These are phyloP conservation scores for Psittacula derbiana DNA, from an alignment of 2,797 vertebrate genomes.

Conservation along the genomic window DNA sequence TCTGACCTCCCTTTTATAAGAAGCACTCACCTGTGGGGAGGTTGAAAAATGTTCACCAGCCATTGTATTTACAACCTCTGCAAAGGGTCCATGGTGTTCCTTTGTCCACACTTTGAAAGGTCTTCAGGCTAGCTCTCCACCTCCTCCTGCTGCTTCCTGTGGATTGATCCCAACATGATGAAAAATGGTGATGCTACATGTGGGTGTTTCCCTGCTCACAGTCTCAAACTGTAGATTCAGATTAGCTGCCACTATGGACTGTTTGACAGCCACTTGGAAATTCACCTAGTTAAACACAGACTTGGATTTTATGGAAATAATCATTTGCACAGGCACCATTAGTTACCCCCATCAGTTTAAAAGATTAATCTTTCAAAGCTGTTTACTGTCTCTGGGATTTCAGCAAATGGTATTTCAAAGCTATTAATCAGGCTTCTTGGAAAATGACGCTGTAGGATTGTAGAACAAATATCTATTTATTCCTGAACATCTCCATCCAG, in stretches of 20 bases:
- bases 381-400: background rate
- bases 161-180: background rate
- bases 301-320: background rate
- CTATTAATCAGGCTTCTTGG: conserved; percentile 33
- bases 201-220: background rate
- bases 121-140: background rate
- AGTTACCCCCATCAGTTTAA: background rate
- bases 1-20: no score
- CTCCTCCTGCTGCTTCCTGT: background rate
- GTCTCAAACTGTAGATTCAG: background rate
- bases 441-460: background rate
- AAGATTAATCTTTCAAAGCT: conserved; percentile 42
- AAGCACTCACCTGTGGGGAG: background rate
- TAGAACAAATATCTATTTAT: conserved; percentile 29
- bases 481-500: conserved; percentile 4
- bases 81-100: background rate
- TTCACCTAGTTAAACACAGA: background rate
- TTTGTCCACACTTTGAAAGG: background rate
- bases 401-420: conserved; percentile 10
- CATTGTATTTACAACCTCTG: background rate
- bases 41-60: background rate
- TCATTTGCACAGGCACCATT: background rate
- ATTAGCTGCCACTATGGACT: background rate
- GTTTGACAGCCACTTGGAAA: background rate
- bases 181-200: background rate